A percentile compares a stretch with the other conserved stretches of the same genome.
Evolutionary conservation across 2,888 invertebrate genomes (phyloP).

Genomic region (Sphecodes monilicornis): DNA sequence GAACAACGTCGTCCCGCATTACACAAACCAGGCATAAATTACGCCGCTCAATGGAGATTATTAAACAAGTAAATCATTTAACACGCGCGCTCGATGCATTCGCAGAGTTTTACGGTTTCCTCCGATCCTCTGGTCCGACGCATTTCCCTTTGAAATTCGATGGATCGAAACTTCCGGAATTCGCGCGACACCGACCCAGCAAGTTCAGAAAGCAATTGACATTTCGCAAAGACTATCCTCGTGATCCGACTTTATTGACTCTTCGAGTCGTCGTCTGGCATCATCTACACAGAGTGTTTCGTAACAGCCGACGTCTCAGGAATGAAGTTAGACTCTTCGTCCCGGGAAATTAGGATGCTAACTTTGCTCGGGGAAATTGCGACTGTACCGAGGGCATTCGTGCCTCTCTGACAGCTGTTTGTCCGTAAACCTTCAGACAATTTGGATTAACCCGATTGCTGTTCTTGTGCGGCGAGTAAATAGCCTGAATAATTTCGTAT

Average conservation of each 20-base stretch:
- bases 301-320: background rate
- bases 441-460: background rate
- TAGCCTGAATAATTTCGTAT: background rate
- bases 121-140: background rate
- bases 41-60: conserved; percentile 74
- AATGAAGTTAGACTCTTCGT: conserved; percentile 2
- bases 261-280: background rate
- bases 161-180: conserved; percentile 18
- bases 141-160: conserved; percentile 6
- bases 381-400: background rate
- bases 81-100: conserved; percentile 53
- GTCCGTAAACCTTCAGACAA: background rate
- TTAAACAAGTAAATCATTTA: conserved; percentile 77
- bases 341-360: background rate
- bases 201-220: background rate
- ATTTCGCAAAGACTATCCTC: background rate
- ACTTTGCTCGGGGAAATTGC: background rate
- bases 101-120: conserved; percentile 49
- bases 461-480: background rate
- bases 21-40: conserved; percentile 77
- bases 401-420: background rate
- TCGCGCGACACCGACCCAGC: background rate
- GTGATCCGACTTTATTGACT: background rate
- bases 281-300: background rate
- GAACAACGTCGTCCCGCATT: conserved; percentile 66